These are phyloP conservation scores for Centroberyx gerrardi DNA, from an alignment of 2,797 vertebrate species.

Conservation along the genomic window DNA sequence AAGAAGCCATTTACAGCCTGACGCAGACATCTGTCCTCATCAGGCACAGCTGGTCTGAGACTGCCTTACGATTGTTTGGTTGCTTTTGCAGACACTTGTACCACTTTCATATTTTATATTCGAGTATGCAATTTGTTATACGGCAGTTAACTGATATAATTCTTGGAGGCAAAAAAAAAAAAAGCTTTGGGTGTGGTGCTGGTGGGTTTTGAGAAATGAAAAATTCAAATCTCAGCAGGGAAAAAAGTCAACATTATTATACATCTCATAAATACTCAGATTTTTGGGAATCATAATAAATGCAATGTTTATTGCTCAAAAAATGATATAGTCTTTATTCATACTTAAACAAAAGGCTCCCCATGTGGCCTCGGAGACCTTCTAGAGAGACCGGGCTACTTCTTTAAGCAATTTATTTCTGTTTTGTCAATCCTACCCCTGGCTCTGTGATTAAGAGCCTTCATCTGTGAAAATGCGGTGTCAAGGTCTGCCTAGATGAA, in stretches of 20 bases:
- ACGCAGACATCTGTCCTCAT: conserved; percentile 79
- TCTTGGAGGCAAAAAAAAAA: conserved; percentile 35
- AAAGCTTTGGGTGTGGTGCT: conserved; percentile 41
- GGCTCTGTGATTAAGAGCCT: conserved; percentile 18
- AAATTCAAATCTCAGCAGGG: conserved; percentile 53
- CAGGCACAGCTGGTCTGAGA: conserved; percentile 73
- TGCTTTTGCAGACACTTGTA: conserved; percentile 69
- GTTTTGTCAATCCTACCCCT: conserved; percentile 20
- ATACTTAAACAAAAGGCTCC: conserved; percentile 38
- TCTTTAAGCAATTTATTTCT: conserved; percentile 22
- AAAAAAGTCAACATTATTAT: conserved; percentile 41
- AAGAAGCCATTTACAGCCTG: conserved; percentile 76
- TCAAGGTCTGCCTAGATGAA: conserved; percentile 29
- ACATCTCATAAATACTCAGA: conserved; percentile 23
- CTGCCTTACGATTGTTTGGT: conserved; percentile 69
- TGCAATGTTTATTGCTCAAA: conserved; percentile 14
- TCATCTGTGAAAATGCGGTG: conserved; percentile 37
- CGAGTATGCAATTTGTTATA: conserved; percentile 60
- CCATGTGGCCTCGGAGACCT: background rate
- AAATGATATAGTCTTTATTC: background rate
- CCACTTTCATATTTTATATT: conserved; percentile 68
- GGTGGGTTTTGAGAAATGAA: conserved; percentile 56
- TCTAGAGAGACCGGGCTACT: background rate
- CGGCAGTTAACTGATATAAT: conserved; percentile 63
- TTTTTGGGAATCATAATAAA: conserved; percentile 4